Conservation (phyloP, 2,113 vertebrate species). For the Pygoscelis antarcticus region DNA sequence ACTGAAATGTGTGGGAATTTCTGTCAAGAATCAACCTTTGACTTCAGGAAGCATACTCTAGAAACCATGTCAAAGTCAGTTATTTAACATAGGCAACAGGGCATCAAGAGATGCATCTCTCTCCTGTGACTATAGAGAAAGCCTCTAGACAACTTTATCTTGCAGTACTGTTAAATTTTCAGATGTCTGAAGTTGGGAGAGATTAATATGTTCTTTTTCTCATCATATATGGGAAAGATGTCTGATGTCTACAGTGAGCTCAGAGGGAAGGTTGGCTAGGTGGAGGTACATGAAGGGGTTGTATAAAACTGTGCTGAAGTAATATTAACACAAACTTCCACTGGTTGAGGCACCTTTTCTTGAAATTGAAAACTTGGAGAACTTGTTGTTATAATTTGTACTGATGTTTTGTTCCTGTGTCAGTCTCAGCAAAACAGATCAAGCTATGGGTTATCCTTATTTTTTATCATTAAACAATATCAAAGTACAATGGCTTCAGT, state of each 20-base stretch:
- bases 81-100: neutral
- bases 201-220: neutral
- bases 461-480: neutral
- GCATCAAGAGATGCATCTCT: accelerated
- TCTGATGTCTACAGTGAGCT: neutral
- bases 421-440: neutral
- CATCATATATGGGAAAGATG: neutral
- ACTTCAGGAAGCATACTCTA: neutral
- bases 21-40: neutral
- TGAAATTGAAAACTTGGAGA: neutral
- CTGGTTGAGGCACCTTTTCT: neutral
- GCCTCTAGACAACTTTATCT: neutral
- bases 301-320: neutral
- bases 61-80: neutral
- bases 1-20: neutral
- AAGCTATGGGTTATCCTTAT: neutral
- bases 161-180: neutral
- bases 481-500: neutral
- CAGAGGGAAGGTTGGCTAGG: neutral
- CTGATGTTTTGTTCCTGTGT: neutral
- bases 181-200: neutral
- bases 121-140: neutral
- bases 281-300: neutral
- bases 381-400: neutral
- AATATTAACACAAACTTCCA: neutral